Base-by-base conservation (phyloP, 2,113 vertebrate species). In the Chionis minor region DNA sequence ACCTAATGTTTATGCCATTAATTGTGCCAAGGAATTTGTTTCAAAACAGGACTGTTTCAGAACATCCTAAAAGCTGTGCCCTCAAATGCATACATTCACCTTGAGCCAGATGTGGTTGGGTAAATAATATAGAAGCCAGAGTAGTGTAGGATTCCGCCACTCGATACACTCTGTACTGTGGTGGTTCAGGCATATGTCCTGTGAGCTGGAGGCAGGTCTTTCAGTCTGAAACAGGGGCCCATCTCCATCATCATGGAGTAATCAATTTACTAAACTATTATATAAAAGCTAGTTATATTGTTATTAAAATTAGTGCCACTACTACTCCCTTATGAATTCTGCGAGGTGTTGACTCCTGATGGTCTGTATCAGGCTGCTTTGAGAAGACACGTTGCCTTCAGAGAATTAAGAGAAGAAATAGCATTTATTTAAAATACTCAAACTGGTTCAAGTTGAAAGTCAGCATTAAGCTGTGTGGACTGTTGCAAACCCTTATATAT, bases 271-370 rank as follows among this genome's bases (percentile, higher is more conserved):
- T 81, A 23, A 73, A 40, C 14, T 35, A 13, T 79, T 59, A 20
- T 10, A 21, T 38, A 65, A 87, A 82, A 65, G 6, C 11, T 56
- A 42, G 8, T 58, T 47, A 45, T 56, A 47, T 8, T 61, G 11
- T 61, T 75, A 35, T 59, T 70, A 90, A 61, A 75, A 45, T 4
- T 44, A 24, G 9, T 56, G 32, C 13, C 17, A 69, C 20, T 51
- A 62, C 6, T 12, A 71, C 42, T 74, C 16, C 5, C n/a, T 8
- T 45, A 28, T 61, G 49, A 67, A 24, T 51, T 69, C 44, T 65
- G 12, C 72, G 52, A 75, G 21, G 6, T 0, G 0, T 35, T 6
- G 16, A 35, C 35, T 90, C 42, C 10, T 5, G 4, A 8, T 87
- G 8, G 6, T 67, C 85, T 72, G 5, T 55, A n/a, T 85, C 78